A percentile compares a stretch with the other conserved stretches of the same genome.
Evolutionary conservation across 2,888 invertebrate species (phyloP).

Genomic region (Philopedon plagiatum): DNA sequence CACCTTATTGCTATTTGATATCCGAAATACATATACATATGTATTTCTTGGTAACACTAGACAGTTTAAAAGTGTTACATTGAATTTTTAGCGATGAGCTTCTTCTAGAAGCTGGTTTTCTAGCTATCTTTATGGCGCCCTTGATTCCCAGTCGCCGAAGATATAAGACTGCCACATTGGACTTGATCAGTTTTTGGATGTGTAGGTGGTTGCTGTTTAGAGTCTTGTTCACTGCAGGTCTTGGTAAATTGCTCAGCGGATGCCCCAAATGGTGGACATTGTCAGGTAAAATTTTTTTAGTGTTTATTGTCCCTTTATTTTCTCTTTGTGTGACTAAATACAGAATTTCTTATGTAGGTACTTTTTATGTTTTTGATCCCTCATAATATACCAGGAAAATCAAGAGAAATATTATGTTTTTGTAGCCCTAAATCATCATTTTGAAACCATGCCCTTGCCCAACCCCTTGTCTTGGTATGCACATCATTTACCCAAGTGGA

Average conservation of each 20-base stretch:
- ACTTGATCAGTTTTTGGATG: constrained; percentile 76
- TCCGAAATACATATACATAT: neutral
- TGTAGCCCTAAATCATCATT: constrained; percentile 77
- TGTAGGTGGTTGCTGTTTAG: constrained; percentile 82
- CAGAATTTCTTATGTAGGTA: too few relatives aligned
- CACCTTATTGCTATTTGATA: neutral
- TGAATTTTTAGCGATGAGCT: constrained; percentile 79
- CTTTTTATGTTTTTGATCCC: too few relatives aligned
- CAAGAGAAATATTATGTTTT: constrained; percentile 54
- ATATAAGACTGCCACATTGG: constrained; percentile 68
- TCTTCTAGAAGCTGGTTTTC: constrained; percentile 81
- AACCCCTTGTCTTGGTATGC: constrained; percentile 81
- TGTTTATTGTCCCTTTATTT: neutral
- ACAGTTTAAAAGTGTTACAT: too few relatives aligned
- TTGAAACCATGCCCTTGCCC: constrained; percentile 83
- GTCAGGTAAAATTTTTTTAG: constrained; percentile 71
- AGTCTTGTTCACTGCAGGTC: constrained; percentile 79
- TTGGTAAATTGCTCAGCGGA: constrained; percentile 79
- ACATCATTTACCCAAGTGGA: constrained; percentile 79
- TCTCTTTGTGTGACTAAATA: neutral
- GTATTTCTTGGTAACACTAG: too few relatives aligned
- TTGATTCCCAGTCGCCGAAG: constrained; percentile 68
- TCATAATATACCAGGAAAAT: too few relatives aligned
- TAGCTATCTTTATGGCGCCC: constrained; percentile 80
- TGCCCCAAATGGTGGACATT: constrained; percentile 86